phyloP scores from a whole-genome alignment of 2,888 invertebrate species.

The Pegoplata infirma region DNA sequence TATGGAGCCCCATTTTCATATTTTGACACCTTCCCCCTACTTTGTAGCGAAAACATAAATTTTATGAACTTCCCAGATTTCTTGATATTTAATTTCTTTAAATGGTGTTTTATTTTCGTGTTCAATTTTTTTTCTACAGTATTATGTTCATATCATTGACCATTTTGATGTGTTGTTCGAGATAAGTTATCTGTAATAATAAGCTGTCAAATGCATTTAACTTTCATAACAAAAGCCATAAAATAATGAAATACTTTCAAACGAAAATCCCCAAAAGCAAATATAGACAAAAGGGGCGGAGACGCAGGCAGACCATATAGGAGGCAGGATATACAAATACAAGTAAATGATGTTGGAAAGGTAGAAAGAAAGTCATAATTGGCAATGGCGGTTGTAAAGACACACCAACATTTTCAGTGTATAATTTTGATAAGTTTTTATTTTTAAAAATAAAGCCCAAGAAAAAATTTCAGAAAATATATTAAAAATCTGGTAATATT shows the following conservation, averaged over 20 bases:
- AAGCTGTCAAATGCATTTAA: constrained; percentile 29
- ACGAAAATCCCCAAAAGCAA: neutral
- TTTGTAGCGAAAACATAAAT: too few relatives aligned
- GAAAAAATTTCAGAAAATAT: too few relatives aligned
- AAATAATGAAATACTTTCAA: constrained; percentile 7
- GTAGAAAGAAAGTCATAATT: neutral
- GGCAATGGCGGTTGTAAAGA: neutral
- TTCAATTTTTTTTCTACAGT: neutral
- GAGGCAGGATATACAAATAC: neutral
- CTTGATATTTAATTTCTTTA: too few relatives aligned
- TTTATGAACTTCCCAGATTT: too few relatives aligned
- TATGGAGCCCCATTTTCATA: too few relatives aligned
- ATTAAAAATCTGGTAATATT: too few relatives aligned
- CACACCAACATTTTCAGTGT: too few relatives aligned
- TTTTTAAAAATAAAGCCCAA: too few relatives aligned
- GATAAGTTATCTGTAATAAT: neutral
- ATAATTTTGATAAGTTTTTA: neutral
- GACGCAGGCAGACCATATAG: neutral
- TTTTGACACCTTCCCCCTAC: too few relatives aligned
- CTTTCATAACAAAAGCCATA: constrained; percentile 7
- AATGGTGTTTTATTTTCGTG: neutral
- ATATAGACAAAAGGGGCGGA: too few relatives aligned
- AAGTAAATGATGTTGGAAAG: neutral
- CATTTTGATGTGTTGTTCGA: constrained; percentile 10
- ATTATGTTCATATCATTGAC: neutral